Base-by-base conservation (phyloP, 2,113 vertebrate genomes). In the Melanocharis versteri region DNA sequence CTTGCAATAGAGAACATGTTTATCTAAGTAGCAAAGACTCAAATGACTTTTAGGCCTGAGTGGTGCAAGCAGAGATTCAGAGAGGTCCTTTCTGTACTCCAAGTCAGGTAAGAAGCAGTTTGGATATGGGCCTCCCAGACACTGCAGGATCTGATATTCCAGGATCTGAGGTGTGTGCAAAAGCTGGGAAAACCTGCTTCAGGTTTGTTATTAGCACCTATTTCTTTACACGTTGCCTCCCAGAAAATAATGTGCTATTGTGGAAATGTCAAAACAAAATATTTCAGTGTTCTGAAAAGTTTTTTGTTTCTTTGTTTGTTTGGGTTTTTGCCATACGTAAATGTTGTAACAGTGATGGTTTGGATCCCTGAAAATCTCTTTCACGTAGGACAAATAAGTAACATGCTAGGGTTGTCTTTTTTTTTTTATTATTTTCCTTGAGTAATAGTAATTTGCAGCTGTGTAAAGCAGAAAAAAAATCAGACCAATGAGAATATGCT, bases 401-500 rank as follows among this genome's bases (percentile, higher is more conserved):
- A 89, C 77, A 81, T 94, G 10, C 13, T 58, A 35, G 9, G 18
- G 11, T 56, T 89, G 11, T 17, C 2, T 24, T 33, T 13, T 20
- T 37, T 17, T 40, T 6, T 33, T 13, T 30, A 51, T 37, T 40
- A 19, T 27, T 3, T 0, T 1, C 2, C 16, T 47, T 45, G 13
- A 26, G 13, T 69, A 62, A 53, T 47, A 15, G 14, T 68, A 53
- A 65, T 91, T 85, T 92, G 48, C 48, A 83, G 83, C 28, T 60
- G 13, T 79, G 45, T 76, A 68, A 94, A 82, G 13, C 6, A 87
- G 51, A 61, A 81, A n/a, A 69, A 65, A 87, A 53, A 12, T 42
- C 61, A 72, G 31, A 69, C n/a, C 53, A 76, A 22, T 71, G 21
- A 73, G 62, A 92, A 89, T 94, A 95, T 70, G 45, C 68, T 86